A percentile compares a stretch with the other conserved stretches of the same genome.
Conservation (phyloP, 30 jellyfish, hydroid and myxozoan species). For the Pseudorhiza aurosa region DNA sequence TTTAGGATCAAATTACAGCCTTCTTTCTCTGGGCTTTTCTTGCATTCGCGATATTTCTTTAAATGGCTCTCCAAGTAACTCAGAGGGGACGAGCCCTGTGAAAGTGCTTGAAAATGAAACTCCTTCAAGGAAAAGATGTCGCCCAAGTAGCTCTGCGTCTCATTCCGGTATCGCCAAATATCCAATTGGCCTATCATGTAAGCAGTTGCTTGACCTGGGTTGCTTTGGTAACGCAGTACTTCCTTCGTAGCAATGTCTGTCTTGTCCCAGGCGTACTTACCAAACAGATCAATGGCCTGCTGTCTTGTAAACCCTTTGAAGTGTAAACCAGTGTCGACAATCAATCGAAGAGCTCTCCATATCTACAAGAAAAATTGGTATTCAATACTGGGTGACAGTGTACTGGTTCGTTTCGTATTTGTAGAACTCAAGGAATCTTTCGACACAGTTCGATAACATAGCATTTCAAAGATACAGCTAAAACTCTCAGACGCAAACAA, state of each 20-base stretch:
- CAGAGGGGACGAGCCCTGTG: conserved; percentile 87
- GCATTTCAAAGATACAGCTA: no score
- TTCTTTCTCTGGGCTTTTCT: conserved; percentile 46
- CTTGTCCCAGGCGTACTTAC: conserved; percentile 96
- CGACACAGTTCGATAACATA: no score
- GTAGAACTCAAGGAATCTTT: no score
- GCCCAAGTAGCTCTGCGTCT: conserved; percentile 72
- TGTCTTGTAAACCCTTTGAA: conserved; percentile 80
- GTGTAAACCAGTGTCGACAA: conserved; percentile 99
- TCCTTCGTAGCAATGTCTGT: conserved; percentile 93
- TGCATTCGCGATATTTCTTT: conserved; percentile 73
- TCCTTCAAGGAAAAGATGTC: conserved; percentile 75
- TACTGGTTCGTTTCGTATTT: no score
- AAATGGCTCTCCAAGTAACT: conserved; percentile 77
- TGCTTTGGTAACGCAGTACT: conserved; percentile 96
- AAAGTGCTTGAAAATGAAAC: conserved; percentile 91
- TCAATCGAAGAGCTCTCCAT: conserved; percentile 98
- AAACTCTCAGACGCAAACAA: no score
- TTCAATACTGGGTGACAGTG: no score
- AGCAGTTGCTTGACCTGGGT: conserved; percentile 98
- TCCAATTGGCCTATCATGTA: conserved; percentile 98
- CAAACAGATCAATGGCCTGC: conserved; percentile 83
- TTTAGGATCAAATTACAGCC: conserved; percentile 79
- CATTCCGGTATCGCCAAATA: conserved; percentile 81
- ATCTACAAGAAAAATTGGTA: conserved; percentile 67